Evolutionary conservation across 2,797 vertebrate species (phyloP), one percentile per base, ranked within the genome.

Genomic region (Poecilia picta): DNA sequence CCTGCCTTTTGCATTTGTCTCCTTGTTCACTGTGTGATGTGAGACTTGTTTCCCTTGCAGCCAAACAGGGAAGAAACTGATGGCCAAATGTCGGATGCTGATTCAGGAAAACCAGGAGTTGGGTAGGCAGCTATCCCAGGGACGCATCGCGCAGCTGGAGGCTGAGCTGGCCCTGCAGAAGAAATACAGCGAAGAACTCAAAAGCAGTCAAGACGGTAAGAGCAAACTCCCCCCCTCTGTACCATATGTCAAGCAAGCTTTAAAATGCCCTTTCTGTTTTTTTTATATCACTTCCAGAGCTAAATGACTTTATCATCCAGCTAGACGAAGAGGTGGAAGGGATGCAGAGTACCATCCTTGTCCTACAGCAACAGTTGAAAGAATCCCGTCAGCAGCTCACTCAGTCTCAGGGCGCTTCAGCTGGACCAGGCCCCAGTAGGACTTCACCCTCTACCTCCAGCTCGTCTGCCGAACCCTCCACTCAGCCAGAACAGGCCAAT

Each of bases 61-160:
- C 97, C 98, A 99, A 96, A 99, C 98, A 89, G 98, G 98, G 93
- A 99, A 99, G 97, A 99, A 99, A 96, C 97, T 99, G 97, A 99
- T 99, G 98, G 98, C 98, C 96, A 99, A 99, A 95, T 99, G 98
- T 96, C 98, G 98, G 94, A 99, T 99, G 98, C 97, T 99, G 96
- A 99, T 99, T 96, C 98, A 99, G 95, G 98, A 99, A 95, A 99
- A 99, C 95, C 98, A 99, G 96, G 98, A 99, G 94, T 89, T 99
- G 95, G 98, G 98, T 89, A 97, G 98, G 94, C 98, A 99, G 96
- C 96, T 99, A 90, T 99, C 98, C 89, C 98, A 99, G 96, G 98
- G 98, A 85, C 98, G 98, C 87, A 98, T 99, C 90, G 98, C 98
- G 91, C 98, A 99, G 92, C 97, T 99, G 94, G 98, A 99, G 95